Evolutionary conservation across 2,113 vertebrate species (phyloP).

Genomic region (Ardeotis arabs): DNA sequence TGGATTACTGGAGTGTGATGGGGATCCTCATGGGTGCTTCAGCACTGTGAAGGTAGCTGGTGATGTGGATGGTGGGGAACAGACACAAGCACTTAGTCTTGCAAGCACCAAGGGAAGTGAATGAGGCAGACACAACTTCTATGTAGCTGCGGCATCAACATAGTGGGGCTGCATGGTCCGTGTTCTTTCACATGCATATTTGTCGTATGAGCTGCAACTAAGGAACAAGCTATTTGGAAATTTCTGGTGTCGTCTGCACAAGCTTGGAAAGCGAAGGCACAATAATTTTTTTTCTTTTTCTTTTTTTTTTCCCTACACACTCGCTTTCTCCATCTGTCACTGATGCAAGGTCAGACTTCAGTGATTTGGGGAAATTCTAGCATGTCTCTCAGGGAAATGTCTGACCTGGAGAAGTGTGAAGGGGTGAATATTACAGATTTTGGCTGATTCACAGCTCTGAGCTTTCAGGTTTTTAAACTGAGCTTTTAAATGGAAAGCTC

Average conservation of each 20-base stretch:
- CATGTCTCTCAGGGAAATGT: not conserved
- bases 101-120: not conserved
- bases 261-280: not conserved
- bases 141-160: not conserved
- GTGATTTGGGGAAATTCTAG: not conserved
- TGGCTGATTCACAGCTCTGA: not conserved
- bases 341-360: not conserved
- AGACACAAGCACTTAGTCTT: not conserved
- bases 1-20: not conserved
- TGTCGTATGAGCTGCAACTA: not conserved
- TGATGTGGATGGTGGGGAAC: not conserved
- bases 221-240: not conserved
- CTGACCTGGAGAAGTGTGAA: not conserved
- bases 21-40: not conserved
- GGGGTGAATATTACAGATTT: not conserved
- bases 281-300: too few species aligned
- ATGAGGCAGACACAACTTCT: rapidly evolving
- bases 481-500: not conserved
- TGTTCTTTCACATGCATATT: rapidly evolving
- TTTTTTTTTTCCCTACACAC: not conserved
- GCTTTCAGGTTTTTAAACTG: not conserved
- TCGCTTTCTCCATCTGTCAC: not conserved
- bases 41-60: not conserved
- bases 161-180: rapidly evolving
- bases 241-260: not conserved